Evolutionary conservation across 2,888 invertebrate genomes (phyloP), one percentile per base, ranked within the genome.

Genomic region (Tipula lateralis): DNA sequence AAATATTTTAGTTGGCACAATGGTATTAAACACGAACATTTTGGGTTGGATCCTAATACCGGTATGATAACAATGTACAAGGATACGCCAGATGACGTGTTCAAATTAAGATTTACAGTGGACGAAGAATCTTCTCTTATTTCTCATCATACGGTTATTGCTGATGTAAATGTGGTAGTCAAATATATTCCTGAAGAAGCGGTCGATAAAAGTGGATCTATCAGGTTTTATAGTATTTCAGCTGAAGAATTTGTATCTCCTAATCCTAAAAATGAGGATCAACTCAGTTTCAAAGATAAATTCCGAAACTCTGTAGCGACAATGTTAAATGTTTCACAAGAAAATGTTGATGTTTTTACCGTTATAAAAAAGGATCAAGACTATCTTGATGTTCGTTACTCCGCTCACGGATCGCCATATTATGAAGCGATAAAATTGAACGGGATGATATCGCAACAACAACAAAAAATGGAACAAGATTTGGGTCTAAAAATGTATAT

Each of bases 391-490:
- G 95, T 99, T 0, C 91, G 98, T 86, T 99, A 95, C 89, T 95
- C 98, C 0, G 98, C 96, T 0, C 98, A 98, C 88, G 97, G 97
- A 0, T 98, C 98, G 0, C 98, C 98, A 0, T 98, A 97, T 89
- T 97, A 97, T 89, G 93, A 95, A 0, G 93, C 97, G 0, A 96
- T 96, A 89, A 96, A 95, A 88, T 91, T 99, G 7, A 96, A 99
- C 87, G 96, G 96, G 5, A 93, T 96, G 88, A 92, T 96, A n/a
- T 93, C 94, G 6, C 92, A 93, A 85, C 92, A 95, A 87, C 93
- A 95, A 86, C 92, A 93, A 80, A 92, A 93, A 91, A 89, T 96
- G 85, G 95, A 96, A 90, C 91, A 92, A 80, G 93, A 93, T 50
- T 91, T 97, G 9, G 93, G 93, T 32, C 92, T 95, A 0, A 92